These are phyloP conservation scores for Mormyrus iriodes DNA, from an alignment of 2,113 vertebrate species.

Conservation along the genomic window DNA sequence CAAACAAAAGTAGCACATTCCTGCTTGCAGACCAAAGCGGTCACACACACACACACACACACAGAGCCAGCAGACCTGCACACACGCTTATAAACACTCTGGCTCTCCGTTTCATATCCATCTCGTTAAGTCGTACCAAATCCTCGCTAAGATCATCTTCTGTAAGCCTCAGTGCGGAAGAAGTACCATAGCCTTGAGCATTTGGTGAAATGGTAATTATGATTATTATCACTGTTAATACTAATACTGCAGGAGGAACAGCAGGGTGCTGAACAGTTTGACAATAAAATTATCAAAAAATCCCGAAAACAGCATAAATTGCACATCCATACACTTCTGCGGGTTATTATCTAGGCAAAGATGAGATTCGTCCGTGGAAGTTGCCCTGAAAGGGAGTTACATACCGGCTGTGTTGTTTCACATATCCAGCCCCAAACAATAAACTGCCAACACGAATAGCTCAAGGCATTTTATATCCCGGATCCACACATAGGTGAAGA, in stretches of 20 bases:
- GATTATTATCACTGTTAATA: neutral
- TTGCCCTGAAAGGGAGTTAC: neutral
- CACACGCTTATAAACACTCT: neutral
- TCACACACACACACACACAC: neutral
- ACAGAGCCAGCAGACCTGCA: neutral
- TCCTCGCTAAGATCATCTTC: neutral
- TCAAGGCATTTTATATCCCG: neutral
- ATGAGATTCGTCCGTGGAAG: neutral
- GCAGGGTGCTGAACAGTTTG: neutral
- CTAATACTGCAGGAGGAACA: neutral
- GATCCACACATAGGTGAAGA: neutral
- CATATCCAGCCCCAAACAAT: neutral
- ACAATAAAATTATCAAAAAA: neutral
- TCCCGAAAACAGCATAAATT: neutral
- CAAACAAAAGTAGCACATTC: neutral
- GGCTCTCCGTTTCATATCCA: neutral
- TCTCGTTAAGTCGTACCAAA: neutral
- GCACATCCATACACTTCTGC: neutral
- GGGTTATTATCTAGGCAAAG: neutral
- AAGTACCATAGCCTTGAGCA: neutral
- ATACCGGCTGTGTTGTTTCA: constrained; percentile 2
- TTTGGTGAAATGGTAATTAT: neutral
- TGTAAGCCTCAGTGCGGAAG: neutral
- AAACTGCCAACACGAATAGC: neutral
- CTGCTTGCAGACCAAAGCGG: neutral